phyloP scores from a whole-genome alignment of 2,113 vertebrate genomes.

The Hiodon alosoides region DNA sequence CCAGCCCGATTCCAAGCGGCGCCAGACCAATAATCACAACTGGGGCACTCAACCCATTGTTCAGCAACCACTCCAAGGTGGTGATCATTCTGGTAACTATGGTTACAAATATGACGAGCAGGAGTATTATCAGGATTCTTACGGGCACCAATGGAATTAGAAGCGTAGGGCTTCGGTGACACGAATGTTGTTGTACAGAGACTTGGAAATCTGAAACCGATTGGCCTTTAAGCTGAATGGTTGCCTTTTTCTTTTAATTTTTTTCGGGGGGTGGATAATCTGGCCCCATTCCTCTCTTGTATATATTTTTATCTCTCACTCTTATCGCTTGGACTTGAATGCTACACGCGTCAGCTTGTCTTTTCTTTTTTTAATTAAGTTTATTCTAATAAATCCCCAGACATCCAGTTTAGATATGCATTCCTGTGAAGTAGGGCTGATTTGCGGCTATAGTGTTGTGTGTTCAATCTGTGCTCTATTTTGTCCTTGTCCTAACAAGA shows the following conservation, averaged over 20 bases:
- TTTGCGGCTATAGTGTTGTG: conserved; percentile 71
- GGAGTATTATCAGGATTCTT: conserved; percentile 87
- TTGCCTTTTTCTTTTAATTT: conserved; percentile 57
- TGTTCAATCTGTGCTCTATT: conserved; percentile 10
- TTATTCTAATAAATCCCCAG: conserved; percentile 62
- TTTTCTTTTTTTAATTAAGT: conserved; percentile 57
- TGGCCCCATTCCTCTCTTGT: conserved; percentile 75
- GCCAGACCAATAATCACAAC: conserved; percentile 89
- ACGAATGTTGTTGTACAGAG: conserved; percentile 56
- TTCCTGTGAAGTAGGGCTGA: conserved; percentile 69
- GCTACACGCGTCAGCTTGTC: conserved; percentile 77
- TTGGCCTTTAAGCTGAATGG: conserved; percentile 71
- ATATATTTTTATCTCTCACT: conserved; percentile 75
- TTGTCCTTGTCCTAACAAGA: conserved; percentile 53
- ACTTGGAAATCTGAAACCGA: conserved; percentile 69
- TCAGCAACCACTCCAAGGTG: conserved; percentile 88
- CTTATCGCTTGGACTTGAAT: conserved; percentile 75
- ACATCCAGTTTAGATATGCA: conserved; percentile 51
- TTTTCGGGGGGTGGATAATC: conserved; percentile 73
- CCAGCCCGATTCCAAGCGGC: conserved; percentile 88
- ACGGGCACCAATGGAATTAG: conserved; percentile 87
- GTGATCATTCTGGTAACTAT: conserved; percentile 90
- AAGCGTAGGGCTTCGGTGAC: conserved; percentile 69
- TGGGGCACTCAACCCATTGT: conserved; percentile 88
- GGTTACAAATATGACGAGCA: conserved; percentile 88